Evolutionary conservation across 30 jellyfish, hydroid and myxozoan genomes (phyloP).

Genomic region (Chrysaora quinquecirrha): DNA sequence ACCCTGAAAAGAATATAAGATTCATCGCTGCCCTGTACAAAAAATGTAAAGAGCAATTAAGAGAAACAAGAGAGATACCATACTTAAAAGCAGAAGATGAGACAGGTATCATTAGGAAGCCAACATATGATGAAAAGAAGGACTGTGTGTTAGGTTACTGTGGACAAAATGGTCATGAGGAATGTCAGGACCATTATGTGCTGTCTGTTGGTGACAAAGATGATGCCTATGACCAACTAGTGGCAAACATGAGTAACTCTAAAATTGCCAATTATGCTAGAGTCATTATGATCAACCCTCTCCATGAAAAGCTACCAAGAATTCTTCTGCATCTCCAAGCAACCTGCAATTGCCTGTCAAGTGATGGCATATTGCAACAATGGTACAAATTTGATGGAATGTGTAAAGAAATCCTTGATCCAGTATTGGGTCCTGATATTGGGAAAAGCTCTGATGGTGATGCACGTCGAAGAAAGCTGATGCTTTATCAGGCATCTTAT

Average conservation of each 20-base stretch:
- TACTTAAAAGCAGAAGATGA: constrained; percentile 37
- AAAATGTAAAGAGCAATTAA: constrained; percentile 3
- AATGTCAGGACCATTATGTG: constrained; percentile 40
- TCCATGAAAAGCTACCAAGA: constrained; percentile 14
- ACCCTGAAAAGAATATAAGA: constrained; percentile 8
- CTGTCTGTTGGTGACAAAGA: constrained; percentile 29
- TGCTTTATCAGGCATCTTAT: constrained; percentile 5
- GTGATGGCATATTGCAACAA: constrained; percentile 25
- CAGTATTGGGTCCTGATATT: constrained; percentile 35
- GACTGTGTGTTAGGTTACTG: constrained; percentile 46
- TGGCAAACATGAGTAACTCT: constrained; percentile 6
- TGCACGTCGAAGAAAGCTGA: constrained; percentile 36
- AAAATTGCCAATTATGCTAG: constrained; percentile 43
- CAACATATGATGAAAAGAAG: constrained; percentile 32
- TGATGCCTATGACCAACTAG: constrained; percentile 40
- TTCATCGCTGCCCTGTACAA: constrained; percentile 16
- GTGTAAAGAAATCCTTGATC: constrained; percentile 33
- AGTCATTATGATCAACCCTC: constrained; percentile 46
- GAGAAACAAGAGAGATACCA: constrained; percentile 14
- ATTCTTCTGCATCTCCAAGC: constrained; percentile 42
- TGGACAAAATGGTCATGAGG: constrained; percentile 33
- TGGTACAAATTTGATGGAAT: constrained; percentile 16
- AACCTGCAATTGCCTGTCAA: constrained; percentile 33
- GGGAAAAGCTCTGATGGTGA: constrained; percentile 56
- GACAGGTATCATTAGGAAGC: constrained; percentile 38